These are phyloP conservation scores for Abrostola triplasia DNA, from an alignment of 2,888 invertebrate genomes.

Conservation along the genomic window DNA sequence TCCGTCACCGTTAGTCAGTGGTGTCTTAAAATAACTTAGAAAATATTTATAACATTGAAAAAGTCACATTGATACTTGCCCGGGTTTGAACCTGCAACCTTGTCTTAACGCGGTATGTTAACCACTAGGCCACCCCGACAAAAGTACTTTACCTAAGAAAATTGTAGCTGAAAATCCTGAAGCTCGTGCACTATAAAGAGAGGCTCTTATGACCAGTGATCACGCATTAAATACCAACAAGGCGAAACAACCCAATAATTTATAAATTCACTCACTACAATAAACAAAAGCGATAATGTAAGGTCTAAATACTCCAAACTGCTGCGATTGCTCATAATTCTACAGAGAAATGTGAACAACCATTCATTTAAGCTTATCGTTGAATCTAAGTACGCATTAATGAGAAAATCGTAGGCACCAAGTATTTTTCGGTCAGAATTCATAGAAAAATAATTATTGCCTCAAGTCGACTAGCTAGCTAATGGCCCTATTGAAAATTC, in stretches of 20 bases:
- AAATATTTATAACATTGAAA: too few relatives aligned
- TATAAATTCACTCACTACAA: constrained; percentile 23
- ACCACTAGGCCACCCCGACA: too few relatives aligned
- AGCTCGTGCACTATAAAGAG: too few relatives aligned
- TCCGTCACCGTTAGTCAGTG: too few relatives aligned
- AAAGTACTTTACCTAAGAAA: too few relatives aligned
- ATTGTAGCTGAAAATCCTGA: too few relatives aligned
- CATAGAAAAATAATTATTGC: constrained; percentile 36
- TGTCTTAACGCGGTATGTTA: too few relatives aligned
- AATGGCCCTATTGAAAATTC: constrained; percentile 42
- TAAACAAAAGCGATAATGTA: constrained; percentile 24
- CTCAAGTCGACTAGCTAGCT: constrained; percentile 4
- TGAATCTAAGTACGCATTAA: constrained; percentile 16
- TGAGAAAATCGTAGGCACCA: constrained; percentile 25
- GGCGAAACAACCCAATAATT: neutral
- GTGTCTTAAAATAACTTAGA: too few relatives aligned
- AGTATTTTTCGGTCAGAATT: constrained; percentile 26
- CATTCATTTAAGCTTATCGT: constrained; percentile 41
- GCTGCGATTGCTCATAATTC: constrained; percentile 36
- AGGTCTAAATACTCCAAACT: constrained; percentile 34
- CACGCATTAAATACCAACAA: neutral
- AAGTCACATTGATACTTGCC: too few relatives aligned
- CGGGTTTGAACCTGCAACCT: too few relatives aligned
- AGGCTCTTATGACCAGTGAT: neutral
- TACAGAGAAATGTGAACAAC: constrained; percentile 19